Base-by-base conservation (phyloP, 2,888 invertebrate genomes). In the Diaprepes abbreviatus region DNA sequence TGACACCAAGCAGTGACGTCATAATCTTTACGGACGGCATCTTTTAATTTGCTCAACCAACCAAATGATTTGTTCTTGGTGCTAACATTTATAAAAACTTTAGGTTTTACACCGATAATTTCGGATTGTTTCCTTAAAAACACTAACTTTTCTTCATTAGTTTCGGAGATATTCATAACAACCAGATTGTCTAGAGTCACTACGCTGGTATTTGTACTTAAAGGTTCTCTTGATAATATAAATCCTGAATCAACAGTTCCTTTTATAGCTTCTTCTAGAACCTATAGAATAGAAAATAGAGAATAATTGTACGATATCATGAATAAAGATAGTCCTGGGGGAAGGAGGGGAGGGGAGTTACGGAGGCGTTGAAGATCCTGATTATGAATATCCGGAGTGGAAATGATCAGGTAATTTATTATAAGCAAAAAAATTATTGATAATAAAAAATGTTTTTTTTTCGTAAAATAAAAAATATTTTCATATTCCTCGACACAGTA, bases 1-100 rank as follows among this genome's bases (percentile, higher is more conserved):
- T 91, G 89, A 0, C 90, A 86, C 54, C 75, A 79, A 14, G 93
- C 89, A 0, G 96, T 80, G 0, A 93, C 85, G 21, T 75, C 71
- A 12, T 68, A 40, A 0, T 92, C 82, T 77, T 89, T 88, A 64
- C 81, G 81, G 0, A 82, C 17, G 0, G 76, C 76, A 17, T 78
- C 76, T 76, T 85, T 82, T 5, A 85, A 64, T 76, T 85, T 83
- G 45, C 87, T 85, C 16, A 90, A 79, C 90, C 90, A 72, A 7
- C 52, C 12, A 19, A 67, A 59, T 7, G 31, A n/a, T 7, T 14
- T 40, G 16, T 28, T 28, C 12, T 40, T 35, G 9, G 0, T 35
- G 28, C 24, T 57, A 31, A 72, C 19, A 33, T 62, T 66, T 36
- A 54, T 19, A 40, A 21, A 65, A 9, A 17, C 35, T 21, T 7